Evolutionary conservation across 2,888 invertebrate species (phyloP).

Genomic region (Drosophila tanythrix): DNA sequence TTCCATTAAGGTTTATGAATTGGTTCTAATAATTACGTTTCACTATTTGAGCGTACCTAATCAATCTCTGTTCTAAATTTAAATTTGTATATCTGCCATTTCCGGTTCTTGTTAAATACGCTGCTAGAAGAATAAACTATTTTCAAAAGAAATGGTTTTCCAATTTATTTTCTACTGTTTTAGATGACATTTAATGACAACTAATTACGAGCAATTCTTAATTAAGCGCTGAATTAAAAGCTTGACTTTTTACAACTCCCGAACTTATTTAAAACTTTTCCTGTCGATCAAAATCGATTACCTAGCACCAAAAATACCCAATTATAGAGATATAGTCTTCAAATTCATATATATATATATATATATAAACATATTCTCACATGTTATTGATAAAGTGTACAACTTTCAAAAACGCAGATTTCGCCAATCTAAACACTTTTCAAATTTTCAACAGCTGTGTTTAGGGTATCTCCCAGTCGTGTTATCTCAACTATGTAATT

Average conservation of each 20-base stretch:
- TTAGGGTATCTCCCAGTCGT: neutral
- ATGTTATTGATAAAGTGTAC: neutral
- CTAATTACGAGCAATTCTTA: neutral
- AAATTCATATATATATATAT: neutral
- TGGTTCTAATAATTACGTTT: too few relatives aligned
- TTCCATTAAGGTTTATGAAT: too few relatives aligned
- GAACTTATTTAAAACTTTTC: neutral
- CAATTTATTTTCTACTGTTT: neutral
- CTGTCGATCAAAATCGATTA: too few relatives aligned
- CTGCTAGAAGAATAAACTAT: neutral
- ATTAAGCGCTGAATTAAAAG: neutral
- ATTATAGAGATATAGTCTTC: neutral
- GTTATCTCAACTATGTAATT: neutral
- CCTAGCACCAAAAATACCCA: neutral
- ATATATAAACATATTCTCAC: neutral
- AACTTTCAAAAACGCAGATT: too few relatives aligned
- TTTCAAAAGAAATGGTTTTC: neutral
- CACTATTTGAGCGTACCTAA: too few relatives aligned
- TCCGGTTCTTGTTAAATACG: neutral
- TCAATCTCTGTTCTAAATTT: neutral
- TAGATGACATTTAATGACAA: neutral
- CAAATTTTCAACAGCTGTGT: neutral
- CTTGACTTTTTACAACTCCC: neutral
- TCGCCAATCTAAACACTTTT: too few relatives aligned
- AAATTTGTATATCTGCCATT: neutral